Evolutionary conservation across 2,113 vertebrate species (phyloP).

Genomic region (Ceuthmochares aereus): DNA sequence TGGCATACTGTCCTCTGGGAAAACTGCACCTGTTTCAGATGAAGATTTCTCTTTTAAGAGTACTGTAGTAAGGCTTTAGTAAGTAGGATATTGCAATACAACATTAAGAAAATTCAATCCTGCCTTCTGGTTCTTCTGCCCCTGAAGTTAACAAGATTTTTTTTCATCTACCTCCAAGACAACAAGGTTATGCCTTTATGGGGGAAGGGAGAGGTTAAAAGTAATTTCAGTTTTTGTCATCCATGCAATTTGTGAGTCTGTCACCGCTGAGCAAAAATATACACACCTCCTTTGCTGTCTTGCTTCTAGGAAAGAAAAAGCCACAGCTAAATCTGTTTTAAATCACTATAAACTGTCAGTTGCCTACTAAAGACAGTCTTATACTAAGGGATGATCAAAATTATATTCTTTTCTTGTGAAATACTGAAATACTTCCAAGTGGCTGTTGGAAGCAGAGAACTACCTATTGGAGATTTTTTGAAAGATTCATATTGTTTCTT

Average conservation of each 20-base stretch:
- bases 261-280: background rate
- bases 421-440: slow-evolving; percentile 4
- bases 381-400: background rate
- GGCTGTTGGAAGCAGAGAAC: background rate
- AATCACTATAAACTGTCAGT: background rate
- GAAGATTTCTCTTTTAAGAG: background rate
- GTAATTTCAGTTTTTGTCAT: background rate
- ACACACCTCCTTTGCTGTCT: background rate
- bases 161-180: background rate
- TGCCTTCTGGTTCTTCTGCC: background rate
- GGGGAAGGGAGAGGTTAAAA: background rate
- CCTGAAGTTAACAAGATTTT: background rate
- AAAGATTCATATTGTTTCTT: background rate
- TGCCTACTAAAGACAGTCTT: background rate
- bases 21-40: background rate
- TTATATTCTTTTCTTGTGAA: background rate
- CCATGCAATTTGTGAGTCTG: background rate
- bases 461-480: background rate
- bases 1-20: background rate
- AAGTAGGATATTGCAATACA: background rate
- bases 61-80: background rate
- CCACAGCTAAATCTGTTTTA: background rate
- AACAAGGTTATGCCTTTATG: background rate
- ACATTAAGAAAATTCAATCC: background rate
- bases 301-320: background rate